Conservation (phyloP, 2,888 invertebrate species). For the Lycaena phlaeas region DNA sequence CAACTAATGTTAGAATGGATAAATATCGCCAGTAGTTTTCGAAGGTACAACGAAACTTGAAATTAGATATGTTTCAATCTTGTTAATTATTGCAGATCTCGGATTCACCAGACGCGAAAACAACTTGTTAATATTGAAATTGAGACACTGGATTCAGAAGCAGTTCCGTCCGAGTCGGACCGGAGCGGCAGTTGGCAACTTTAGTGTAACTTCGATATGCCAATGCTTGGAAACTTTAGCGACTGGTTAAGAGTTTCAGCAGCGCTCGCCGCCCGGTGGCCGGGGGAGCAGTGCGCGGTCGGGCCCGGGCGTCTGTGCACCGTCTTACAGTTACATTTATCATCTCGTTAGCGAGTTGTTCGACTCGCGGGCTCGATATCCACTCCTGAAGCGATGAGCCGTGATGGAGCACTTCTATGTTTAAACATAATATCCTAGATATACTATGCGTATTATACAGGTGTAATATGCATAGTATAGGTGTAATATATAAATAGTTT, state of each 20-base stretch:
- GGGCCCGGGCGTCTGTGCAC: background rate
- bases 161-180: slow-evolving; percentile 8
- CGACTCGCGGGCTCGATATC: too few species aligned
- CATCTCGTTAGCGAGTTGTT: background rate
- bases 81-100: slow-evolving; percentile 1
- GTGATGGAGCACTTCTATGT: too few species aligned
- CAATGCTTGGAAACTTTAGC: slow-evolving; percentile 25
- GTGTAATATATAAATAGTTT: too few species aligned
- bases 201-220: slow-evolving; percentile 24
- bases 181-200: slow-evolving; percentile 15
- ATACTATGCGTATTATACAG: too few species aligned
- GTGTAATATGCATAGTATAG: too few species aligned
- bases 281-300: background rate
- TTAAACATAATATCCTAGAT: too few species aligned
- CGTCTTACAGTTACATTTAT: background rate
- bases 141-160: slow-evolving; percentile 10
- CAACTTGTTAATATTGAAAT: slow-evolving; percentile 10
- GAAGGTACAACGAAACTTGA: background rate
- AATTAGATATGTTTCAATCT: background rate
- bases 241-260: slow-evolving; percentile 16
- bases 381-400: too few species aligned
- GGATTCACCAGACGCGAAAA: background rate
- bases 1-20: too few species aligned
- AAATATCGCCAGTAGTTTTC: too few species aligned
- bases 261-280: slow-evolving; percentile 6